Conservation (phyloP, 1,140 invertebrate species). For the Solen grandis region DNA sequence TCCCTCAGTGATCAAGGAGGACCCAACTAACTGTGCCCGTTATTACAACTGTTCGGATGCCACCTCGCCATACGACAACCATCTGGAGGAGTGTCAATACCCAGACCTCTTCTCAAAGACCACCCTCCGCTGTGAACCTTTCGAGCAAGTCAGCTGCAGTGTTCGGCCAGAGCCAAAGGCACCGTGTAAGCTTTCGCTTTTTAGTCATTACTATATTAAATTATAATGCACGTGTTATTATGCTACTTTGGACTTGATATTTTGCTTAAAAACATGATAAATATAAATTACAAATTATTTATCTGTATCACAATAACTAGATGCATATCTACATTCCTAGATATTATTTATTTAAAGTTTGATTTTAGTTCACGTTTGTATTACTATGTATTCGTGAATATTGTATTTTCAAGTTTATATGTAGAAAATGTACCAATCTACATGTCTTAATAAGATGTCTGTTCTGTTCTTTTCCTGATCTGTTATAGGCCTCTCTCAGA, state of each 20-base stretch:
- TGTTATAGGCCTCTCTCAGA: too few relatives aligned
- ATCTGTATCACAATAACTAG: background rate
- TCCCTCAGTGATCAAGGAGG: conserved; percentile 31
- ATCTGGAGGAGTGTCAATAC: conserved; percentile 65
- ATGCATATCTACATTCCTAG: background rate
- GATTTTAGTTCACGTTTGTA: background rate
- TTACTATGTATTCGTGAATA: too few relatives aligned
- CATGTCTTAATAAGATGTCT: too few relatives aligned
- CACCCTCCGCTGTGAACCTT: conserved; percentile 49
- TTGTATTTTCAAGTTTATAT: too few relatives aligned
- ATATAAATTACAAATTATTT: background rate
- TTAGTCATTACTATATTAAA: background rate
- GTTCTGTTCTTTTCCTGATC: too few relatives aligned
- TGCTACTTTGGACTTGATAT: background rate
- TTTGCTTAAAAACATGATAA: background rate
- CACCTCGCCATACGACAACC: conserved; percentile 38
- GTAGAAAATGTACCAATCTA: too few relatives aligned
- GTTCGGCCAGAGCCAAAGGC: conserved; percentile 56
- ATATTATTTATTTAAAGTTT: background rate
- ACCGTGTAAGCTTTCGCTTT: conserved; percentile 62
- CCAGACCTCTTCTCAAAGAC: conserved; percentile 61
- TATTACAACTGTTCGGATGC: conserved; percentile 57
- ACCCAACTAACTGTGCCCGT: conserved; percentile 58
- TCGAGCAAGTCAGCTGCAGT: conserved; percentile 45
- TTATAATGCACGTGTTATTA: too few relatives aligned